Base-by-base conservation (phyloP, 2,113 vertebrate species). In the Onychostruthus taczanowskii region DNA sequence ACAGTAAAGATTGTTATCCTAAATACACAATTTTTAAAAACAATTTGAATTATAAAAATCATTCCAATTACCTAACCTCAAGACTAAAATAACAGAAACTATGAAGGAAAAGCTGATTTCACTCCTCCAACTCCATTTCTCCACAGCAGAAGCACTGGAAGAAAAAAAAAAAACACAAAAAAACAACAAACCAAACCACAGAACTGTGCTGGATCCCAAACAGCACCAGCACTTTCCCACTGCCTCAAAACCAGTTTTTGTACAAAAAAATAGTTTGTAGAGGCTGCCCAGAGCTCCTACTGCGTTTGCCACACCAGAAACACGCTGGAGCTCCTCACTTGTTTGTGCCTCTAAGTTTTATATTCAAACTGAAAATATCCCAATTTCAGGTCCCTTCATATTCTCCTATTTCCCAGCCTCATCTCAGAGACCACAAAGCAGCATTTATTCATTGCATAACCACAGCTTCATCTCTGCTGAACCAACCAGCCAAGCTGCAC, bases 291-390 rank as follows among this genome's bases (percentile, higher is more conserved):
- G 28, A 7, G 41, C 24, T 12, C 31, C 13, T 31, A 30, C 4
- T 0, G 1, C 0, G 0, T n/a, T 12, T 19, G 31, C 33, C 4
- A 0, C 10, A 9, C 27, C 37, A 90, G 21, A 43, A 86, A 56
- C 2, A 0, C 0, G 0, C 31, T 37, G 28, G 4, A 75, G 35
- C 24, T 72, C 53, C 58, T 56, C 44, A 53, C 37, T 74, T 6
- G 22, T 10, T 77, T 66, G 7, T 24, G 11, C 24, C 19, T 73
- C 9, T 6, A 19, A 22, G 53, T 15, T 61, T 26, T 37, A 20
- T n/a, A 74, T 26, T 66, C 41, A 22, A 92, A 41, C 14, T 26
- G 63, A 61, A 80, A 85, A 52, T 26, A 83, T 3, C 39, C 17
- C 30, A 22, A 22, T 26, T 28, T 23, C 11, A 66, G 18, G 75